phyloP scores from a whole-genome alignment of 2,113 vertebrate genomes.

The Eulacestoma nigropectus region DNA sequence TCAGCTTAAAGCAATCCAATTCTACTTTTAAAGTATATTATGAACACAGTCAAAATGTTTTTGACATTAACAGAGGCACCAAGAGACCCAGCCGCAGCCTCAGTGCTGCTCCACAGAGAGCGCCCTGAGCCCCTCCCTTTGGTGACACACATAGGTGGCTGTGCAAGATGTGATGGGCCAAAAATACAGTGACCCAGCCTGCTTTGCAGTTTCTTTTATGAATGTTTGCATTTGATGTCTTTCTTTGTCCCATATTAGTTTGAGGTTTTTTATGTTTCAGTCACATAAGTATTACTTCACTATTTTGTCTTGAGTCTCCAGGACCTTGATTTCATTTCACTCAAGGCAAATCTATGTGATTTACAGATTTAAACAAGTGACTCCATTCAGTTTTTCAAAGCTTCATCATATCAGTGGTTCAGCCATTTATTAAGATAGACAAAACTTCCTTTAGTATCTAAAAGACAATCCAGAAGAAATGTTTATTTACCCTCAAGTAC shows the following conservation, averaged over 20 bases:
- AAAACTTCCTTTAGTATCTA: neutral
- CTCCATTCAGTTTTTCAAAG: neutral
- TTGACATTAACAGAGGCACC: neutral
- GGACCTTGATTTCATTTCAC: neutral
- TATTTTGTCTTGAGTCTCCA: neutral
- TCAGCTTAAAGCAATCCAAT: neutral
- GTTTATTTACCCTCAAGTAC: neutral
- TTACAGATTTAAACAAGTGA: neutral
- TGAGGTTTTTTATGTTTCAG: neutral
- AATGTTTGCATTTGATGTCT: neutral
- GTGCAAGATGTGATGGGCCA: fast-evolving
- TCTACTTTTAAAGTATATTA: neutral
- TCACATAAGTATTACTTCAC: neutral
- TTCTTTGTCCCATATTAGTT: neutral
- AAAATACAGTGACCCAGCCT: neutral
- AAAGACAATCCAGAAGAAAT: neutral
- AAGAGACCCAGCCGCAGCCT: neutral
- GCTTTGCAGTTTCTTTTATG: neutral
- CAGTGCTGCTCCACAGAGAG: neutral
- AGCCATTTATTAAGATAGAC: neutral
- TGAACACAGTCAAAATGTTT: neutral
- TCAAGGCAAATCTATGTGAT: neutral
- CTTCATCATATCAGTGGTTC: neutral
- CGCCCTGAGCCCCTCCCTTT: neutral
- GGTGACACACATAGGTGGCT: fast-evolving